Base-by-base conservation (phyloP, 2,888 invertebrate genomes). In the Heliconius erato region DNA sequence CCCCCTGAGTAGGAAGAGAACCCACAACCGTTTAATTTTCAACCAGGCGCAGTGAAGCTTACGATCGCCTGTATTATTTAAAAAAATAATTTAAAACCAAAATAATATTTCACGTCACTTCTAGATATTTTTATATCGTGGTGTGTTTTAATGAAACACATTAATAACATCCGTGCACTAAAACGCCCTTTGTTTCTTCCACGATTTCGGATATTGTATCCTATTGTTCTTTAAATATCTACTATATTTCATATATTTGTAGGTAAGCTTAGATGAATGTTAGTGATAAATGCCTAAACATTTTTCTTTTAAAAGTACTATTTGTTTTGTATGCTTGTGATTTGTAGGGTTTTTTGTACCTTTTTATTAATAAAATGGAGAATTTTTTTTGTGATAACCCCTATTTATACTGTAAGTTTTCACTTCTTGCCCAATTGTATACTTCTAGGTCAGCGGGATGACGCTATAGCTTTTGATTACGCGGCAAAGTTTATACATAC, bases 111-210 rank as follows among this genome's bases (percentile, higher is more conserved):
- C 16, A 23, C 63, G 81, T 28, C 84, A 82, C 81, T 72, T 86
- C 86, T 80, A 85, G 85, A 19, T 65, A 26, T 68, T 65, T 74
- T 59, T 79, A 82, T 79, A 71, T 84, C 74, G 59, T 69, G 74
- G 84, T 79, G 59, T 54, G 69, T 83, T 88, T 90, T 92, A 93
- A 93, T 93, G 92, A 93, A 93, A 93, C 88, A 88, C 91, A 92
- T 93, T 93, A 92, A 92, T 91, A 91, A 91, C 92, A 93, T 91
- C 92, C 91, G 93, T 81, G 91, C 89, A 90, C 89, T 91, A 90
- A 91, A 92, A 91, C 90, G 90, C 89, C 90, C 89, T 92, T 92
- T 92, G 91, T 92, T 91, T 90, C 90, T 90, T 89, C 86, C 86
- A 88, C 88, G 89, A 89, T 89, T 92, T 90, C 86, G 85, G 88